Base-by-base conservation (phyloP, 2,888 invertebrate species). In the Zaprionus lineosus region DNA sequence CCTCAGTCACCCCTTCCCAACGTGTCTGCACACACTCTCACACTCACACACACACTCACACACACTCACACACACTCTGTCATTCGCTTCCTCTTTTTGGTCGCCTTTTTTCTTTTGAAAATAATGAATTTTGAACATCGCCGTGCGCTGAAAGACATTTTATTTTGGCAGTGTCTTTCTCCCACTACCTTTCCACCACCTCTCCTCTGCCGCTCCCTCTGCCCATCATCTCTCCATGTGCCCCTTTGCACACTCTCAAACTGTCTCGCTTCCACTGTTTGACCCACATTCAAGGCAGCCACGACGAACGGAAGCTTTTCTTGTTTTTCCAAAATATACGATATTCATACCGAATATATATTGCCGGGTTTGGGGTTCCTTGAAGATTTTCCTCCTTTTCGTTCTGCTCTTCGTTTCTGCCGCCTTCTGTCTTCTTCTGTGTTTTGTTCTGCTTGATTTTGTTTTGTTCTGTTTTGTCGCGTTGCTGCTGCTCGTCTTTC, bases 271-370 rank as follows among this genome's bases (percentile, higher is more conserved):
- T 12, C 28, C 26, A 39, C 12, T 26, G 51, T 43, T 50, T 69
- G 74, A 69, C 74, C 70, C 65, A 74, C 70, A 64, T 73, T 69
- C 48, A 46, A 26, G 21, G 55, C 21, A 15, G 66, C 75, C 46
- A 65, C 81, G 52, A 74, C 56, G 29, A 81, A 77, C 84, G 78
- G 84, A 78, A 78, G 75, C 74, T 83, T 83, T 77, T 79, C 65
- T 61, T 39, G 19, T 51, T 72, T 69, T 62, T 48, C 72, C 64
- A 77, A 66, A 61, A 71, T 55, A 52, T 51, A 68, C 24, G n/a
- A 24, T 2, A 24, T 3, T 5, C 7, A 21, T 21, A 21, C n/a
- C n/a, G n/a, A n/a, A n/a, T n/a, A n/a, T n/a, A 76, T 64, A 46
- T 52, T 40, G 47, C 28, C 37, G 19, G 18, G n/a, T 47, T n/a